A percentile compares a stretch with the other conserved stretches of the same genome.
Conservation (phyloP, 2,797 vertebrate genomes). For the Acrossocheilus fasciatus region DNA sequence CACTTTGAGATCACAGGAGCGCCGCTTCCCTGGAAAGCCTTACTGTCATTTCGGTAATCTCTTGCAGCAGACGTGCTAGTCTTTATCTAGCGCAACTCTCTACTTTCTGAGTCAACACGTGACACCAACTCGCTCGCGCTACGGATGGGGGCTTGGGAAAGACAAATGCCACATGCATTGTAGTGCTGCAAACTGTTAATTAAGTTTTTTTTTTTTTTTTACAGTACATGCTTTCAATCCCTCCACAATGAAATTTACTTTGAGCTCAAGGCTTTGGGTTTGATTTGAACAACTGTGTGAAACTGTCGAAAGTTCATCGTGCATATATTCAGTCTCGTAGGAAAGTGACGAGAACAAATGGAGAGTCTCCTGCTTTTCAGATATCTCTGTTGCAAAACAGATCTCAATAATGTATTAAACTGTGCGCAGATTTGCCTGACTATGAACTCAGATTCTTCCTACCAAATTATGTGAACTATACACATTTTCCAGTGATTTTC, state of each 20-base stretch:
- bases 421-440: not conserved
- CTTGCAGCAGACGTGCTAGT: slow-evolving; percentile 44
- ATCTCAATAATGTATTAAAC: not conserved
- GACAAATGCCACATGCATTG: not conserved
- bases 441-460: not conserved
- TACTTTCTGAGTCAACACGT: slow-evolving; percentile 34
- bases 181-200: not conserved
- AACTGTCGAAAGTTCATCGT: not conserved
- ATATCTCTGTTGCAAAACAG: not conserved
- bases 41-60: slow-evolving; percentile 51
- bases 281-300: not conserved
- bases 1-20: slow-evolving; percentile 39
- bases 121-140: not conserved
- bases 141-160: not conserved
- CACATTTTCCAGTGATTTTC: not conserved
- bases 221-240: not conserved
- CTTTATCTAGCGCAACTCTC: slow-evolving; percentile 34
- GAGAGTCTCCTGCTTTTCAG: not conserved
- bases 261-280: not conserved
- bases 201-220: not conserved
- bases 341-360: not conserved
- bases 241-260: not conserved
- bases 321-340: not conserved
- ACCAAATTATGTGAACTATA: not conserved
- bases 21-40: slow-evolving; percentile 33